Conservation (phyloP, 2,113 vertebrate genomes). For the Melanerpes formicivorus region DNA sequence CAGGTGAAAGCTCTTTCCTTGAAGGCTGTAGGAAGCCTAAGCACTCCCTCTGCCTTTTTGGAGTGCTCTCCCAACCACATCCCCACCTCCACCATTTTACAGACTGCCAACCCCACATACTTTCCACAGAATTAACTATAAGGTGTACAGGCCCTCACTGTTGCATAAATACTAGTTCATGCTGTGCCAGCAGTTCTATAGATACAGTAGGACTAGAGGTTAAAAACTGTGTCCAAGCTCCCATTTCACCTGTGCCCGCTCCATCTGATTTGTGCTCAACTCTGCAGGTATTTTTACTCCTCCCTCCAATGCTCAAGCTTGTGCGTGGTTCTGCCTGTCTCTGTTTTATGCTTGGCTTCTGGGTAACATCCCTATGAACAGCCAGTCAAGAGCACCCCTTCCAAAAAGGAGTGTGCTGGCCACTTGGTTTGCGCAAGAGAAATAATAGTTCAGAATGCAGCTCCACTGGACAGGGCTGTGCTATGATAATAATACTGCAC, state of each 20-base stretch:
- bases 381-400: background rate
- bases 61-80: background rate
- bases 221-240: background rate
- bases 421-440: background rate
- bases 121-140: background rate
- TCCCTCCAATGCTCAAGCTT: background rate
- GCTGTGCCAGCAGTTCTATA: background rate
- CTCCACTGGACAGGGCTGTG: background rate
- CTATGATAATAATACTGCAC: background rate
- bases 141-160: background rate
- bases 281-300: background rate
- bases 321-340: background rate
- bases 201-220: background rate
- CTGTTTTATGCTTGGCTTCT: background rate
- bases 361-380: background rate
- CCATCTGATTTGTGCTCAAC: background rate
- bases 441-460: background rate
- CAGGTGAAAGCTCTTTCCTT: background rate
- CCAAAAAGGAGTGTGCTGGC: rapidly evolving
- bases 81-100: background rate
- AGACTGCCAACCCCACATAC: background rate
- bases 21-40: background rate
- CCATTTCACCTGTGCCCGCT: background rate
- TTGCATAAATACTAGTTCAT: background rate
- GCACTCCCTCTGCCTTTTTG: background rate